phyloP scores from a whole-genome alignment of 2,113 vertebrate genomes.

The Pyrgilauda ruficollis region DNA sequence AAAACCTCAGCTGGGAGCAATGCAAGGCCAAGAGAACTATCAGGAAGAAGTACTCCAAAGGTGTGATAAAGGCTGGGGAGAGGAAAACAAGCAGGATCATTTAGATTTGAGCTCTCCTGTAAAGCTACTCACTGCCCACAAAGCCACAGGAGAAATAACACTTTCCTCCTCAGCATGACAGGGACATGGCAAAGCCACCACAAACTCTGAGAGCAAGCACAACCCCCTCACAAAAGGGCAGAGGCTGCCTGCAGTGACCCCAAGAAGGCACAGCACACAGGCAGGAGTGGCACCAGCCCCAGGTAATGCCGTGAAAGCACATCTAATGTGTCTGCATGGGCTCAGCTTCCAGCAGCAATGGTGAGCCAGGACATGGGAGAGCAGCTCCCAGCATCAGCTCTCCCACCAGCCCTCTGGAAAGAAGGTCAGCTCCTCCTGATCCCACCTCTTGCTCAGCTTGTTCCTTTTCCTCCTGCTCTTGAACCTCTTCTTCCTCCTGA shows the following conservation, averaged over 20 bases:
- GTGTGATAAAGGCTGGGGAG: neutral
- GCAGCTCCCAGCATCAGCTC: neutral
- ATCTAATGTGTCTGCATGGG: rapidly evolving
- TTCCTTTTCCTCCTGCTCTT: slow-evolving; percentile 70
- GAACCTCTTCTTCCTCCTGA: slow-evolving; percentile 47
- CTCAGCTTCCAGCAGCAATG: neutral
- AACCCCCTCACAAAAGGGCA: neutral
- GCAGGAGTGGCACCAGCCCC: neutral
- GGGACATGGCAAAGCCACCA: neutral
- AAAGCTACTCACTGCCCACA: neutral
- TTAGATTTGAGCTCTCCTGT: neutral
- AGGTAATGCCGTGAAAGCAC: neutral
- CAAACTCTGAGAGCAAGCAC: neutral
- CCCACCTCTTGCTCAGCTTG: slow-evolving; percentile 76
- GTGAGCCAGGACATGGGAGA: neutral
- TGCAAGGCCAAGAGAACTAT: neutral
- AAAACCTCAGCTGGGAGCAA: neutral
- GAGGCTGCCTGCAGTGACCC: neutral
- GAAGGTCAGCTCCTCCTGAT: neutral
- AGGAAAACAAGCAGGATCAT: neutral
- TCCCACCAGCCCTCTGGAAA: neutral
- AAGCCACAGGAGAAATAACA: neutral
- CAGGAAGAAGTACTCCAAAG: neutral
- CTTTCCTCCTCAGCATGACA: neutral
- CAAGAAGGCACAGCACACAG: neutral